phyloP scores from a whole-genome alignment of 2,888 invertebrate genomes.

The Orchestes rusci region DNA sequence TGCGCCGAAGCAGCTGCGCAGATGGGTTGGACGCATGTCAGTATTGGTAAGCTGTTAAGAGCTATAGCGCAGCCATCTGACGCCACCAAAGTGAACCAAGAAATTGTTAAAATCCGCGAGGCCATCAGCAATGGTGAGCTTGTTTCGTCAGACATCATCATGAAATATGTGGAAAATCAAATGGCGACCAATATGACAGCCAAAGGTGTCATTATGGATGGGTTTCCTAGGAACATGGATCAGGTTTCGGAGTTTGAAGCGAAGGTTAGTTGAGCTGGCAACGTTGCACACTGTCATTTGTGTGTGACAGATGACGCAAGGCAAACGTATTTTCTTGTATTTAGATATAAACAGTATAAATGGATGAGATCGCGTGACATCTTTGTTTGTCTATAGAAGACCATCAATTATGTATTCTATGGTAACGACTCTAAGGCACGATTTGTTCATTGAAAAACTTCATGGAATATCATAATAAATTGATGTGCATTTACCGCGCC shows the following conservation, averaged over 20 bases:
- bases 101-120: slow-evolving; percentile 49
- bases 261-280: slow-evolving; percentile 56
- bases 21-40: slow-evolving; percentile 48
- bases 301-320: no score
- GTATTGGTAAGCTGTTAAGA: slow-evolving; percentile 69
- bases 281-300: not conserved
- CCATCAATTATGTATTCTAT: no score
- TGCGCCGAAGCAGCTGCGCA: slow-evolving; percentile 65
- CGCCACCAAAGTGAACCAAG: no score
- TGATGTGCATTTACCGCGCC: no score
- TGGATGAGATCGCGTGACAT: no score
- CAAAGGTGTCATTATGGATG: slow-evolving; percentile 84
- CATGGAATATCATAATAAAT: no score
- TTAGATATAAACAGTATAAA: no score
- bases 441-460: no score
- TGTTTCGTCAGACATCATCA: slow-evolving; percentile 70
- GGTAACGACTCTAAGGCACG: no score
- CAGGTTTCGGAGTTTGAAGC: slow-evolving; percentile 85
- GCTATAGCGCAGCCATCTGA: no score
- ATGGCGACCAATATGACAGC: slow-evolving; percentile 54
- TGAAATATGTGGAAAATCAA: slow-evolving; percentile 66
- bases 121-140: slow-evolving; percentile 74
- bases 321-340: no score
- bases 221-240: slow-evolving; percentile 84
- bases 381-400: no score